Evolutionary conservation across 2,888 invertebrate species (phyloP).

Genomic region (Cantharis rufa): DNA sequence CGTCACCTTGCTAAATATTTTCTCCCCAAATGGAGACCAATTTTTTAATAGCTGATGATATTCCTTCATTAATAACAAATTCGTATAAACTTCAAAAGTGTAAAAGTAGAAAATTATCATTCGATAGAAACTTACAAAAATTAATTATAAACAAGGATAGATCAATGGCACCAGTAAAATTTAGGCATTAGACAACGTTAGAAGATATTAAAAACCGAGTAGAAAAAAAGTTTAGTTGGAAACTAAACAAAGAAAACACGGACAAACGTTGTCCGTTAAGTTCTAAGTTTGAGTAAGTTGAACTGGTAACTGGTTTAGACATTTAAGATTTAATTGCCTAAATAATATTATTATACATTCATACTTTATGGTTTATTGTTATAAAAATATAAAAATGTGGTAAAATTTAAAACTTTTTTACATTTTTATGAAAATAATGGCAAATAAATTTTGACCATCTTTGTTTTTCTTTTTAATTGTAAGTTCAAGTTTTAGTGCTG

Average conservation of each 20-base stretch:
- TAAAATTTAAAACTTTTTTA: too few relatives aligned
- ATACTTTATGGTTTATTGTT: too few relatives aligned
- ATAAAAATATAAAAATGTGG: too few relatives aligned
- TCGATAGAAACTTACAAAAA: background rate
- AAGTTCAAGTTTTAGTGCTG: too few relatives aligned
- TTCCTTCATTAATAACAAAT: background rate
- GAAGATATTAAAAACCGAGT: background rate
- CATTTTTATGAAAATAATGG: too few relatives aligned
- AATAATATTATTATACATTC: too few relatives aligned
- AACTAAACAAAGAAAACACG: background rate
- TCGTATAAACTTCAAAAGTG: too few relatives aligned
- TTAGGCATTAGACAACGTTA: background rate
- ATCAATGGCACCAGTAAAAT: background rate
- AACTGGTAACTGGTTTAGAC: background rate
- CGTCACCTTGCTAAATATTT: background rate
- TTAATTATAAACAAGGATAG: background rate
- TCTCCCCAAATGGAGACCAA: background rate
- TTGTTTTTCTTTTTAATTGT: too few relatives aligned
- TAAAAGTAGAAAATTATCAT: background rate
- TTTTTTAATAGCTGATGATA: background rate
- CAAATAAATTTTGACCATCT: too few relatives aligned
- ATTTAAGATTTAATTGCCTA: background rate
- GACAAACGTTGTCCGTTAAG: background rate
- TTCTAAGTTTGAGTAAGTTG: background rate
- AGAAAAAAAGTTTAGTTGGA: background rate